Evolutionary conservation across 2,797 vertebrate species (phyloP).

Genomic region (Echiichthys vipera): DNA sequence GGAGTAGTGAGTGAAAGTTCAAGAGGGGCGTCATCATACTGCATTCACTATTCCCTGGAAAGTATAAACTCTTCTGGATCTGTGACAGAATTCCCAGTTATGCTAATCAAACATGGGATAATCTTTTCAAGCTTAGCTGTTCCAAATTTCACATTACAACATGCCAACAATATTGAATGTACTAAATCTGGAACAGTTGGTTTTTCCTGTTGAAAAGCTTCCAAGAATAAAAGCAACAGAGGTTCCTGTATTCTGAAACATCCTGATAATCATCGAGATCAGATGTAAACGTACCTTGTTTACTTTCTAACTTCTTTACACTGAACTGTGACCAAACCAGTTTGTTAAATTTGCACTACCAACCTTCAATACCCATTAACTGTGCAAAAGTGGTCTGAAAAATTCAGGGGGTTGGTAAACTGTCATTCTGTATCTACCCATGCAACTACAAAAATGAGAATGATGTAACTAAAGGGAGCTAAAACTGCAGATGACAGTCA

Average conservation of each 20-base stretch:
- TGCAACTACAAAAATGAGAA: slow-evolving; percentile 14
- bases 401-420: slow-evolving; percentile 6
- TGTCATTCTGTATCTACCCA: slow-evolving; percentile 18
- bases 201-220: slow-evolving; percentile 3
- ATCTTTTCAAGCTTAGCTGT: slow-evolving; percentile 26
- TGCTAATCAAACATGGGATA: slow-evolving; percentile 17
- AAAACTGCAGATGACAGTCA: slow-evolving; percentile 14
- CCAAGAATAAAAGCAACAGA: neutral
- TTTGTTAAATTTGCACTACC: slow-evolving; percentile 22
- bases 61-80: slow-evolving; percentile 45
- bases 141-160: slow-evolving; percentile 21
- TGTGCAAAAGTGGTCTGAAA: slow-evolving; percentile 2
- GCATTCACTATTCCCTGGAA: slow-evolving; percentile 37
- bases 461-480: slow-evolving; percentile 2
- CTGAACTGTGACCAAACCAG: slow-evolving; percentile 7
- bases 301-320: slow-evolving; percentile 17
- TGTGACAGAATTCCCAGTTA: slow-evolving; percentile 25
- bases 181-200: neutral
- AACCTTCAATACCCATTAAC: slow-evolving; percentile 6
- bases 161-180: slow-evolving; percentile 5
- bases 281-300: slow-evolving; percentile 8
- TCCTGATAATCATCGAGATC: slow-evolving; percentile 4
- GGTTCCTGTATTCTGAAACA: slow-evolving; percentile 7
- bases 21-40: slow-evolving; percentile 32
- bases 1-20: slow-evolving; percentile 28